A percentile compares a stretch with the other conserved stretches of the same genome.
phyloP scores from a whole-genome alignment of 2,888 invertebrate genomes.

The Drosophila borealis region DNA sequence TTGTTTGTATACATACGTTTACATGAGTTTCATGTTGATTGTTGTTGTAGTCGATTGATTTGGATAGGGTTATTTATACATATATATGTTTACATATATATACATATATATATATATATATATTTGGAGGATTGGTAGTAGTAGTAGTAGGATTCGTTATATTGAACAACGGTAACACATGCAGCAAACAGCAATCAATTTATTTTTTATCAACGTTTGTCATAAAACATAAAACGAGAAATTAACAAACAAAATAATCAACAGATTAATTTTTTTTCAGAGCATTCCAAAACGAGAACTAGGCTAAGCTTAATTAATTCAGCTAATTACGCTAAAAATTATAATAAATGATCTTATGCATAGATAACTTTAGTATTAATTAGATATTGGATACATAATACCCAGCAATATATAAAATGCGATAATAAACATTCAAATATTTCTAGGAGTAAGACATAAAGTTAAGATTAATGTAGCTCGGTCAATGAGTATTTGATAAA shows the following conservation, averaged over 20 bases:
- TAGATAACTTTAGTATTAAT: background rate
- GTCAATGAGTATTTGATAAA: no score
- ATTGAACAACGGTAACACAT: constrained; percentile 50
- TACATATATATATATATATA: constrained; percentile 3
- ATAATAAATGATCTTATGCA: constrained; percentile 12
- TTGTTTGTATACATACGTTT: constrained; percentile 79
- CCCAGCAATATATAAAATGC: background rate
- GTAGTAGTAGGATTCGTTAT: constrained; percentile 41
- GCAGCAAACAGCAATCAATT: constrained; percentile 69
- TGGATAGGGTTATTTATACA: constrained; percentile 38
- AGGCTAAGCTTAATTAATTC: constrained; percentile 46
- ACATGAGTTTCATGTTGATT: constrained; percentile 71
- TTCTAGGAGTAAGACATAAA: background rate
- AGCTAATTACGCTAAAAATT: constrained; percentile 28
- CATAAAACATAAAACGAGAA: constrained; percentile 66
- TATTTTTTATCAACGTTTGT: constrained; percentile 42
- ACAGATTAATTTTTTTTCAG: constrained; percentile 28
- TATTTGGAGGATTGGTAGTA: constrained; percentile 38
- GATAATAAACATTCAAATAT: background rate
- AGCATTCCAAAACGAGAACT: constrained; percentile 58
- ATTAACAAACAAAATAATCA: constrained; percentile 59
- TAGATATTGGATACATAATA: background rate
- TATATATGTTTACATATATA: constrained; percentile 23
- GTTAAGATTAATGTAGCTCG: no score
- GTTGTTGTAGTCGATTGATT: constrained; percentile 57